Percentiles rank a stretch among this genome's conserved stretches.
These are phyloP conservation scores for Pseudorasbora parva DNA, from an alignment of 2,113 vertebrate genomes.

Conservation along the genomic window DNA sequence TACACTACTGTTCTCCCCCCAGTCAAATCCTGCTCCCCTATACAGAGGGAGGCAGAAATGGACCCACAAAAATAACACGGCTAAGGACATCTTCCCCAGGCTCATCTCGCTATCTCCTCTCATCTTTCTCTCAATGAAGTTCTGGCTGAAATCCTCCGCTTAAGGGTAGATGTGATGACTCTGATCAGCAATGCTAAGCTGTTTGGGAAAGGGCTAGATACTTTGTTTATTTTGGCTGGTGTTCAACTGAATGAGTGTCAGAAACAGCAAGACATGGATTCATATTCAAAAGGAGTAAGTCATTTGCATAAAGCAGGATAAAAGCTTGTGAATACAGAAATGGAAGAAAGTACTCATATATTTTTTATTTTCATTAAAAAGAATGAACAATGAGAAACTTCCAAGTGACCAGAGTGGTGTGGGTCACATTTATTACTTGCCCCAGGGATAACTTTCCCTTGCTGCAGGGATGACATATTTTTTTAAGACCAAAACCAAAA, in stretches of 20 bases:
- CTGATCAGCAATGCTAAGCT: neutral
- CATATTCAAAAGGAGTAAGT: neutral
- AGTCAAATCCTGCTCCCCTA: slow-evolving; percentile 24
- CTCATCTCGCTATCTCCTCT: neutral
- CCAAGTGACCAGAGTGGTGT: neutral
- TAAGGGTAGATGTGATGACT: neutral
- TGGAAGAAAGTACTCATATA: neutral
- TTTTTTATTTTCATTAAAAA: neutral
- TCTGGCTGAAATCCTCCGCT: neutral
- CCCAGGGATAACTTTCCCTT: no score
- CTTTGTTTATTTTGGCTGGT: slow-evolving; percentile 19
- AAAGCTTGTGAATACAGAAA: neutral
- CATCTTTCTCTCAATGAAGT: slow-evolving; percentile 7
- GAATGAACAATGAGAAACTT: neutral
- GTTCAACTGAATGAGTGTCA: slow-evolving; percentile 19
- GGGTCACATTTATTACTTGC: neutral
- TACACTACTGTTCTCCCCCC: slow-evolving; percentile 37
- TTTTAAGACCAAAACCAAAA: no score
- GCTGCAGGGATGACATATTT: no score
- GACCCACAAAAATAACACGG: slow-evolving; percentile 23
- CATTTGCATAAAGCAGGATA: neutral
- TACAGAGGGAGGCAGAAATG: slow-evolving; percentile 36
- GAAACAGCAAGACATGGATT: slow-evolving; percentile 6
- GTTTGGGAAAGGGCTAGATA: neutral
- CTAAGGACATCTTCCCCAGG: neutral